Evolutionary conservation across 2,113 vertebrate species (phyloP), one percentile per base, ranked within the genome.

Genomic region (Hyperopisus bebe): DNA sequence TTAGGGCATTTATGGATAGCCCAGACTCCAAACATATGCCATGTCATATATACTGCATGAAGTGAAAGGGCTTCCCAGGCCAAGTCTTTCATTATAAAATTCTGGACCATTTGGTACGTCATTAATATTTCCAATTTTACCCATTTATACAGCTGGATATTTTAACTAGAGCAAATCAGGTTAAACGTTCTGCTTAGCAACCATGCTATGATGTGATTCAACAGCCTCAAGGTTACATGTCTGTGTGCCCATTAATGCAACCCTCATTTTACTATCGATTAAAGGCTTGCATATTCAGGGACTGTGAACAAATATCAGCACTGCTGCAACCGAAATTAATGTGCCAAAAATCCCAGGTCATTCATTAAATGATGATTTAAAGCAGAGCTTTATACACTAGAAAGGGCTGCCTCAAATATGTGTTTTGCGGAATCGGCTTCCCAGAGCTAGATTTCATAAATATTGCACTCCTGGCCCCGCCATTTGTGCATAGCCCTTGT

Each of bases 101-200:
- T 84, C 44, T 24, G 19, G 44, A 47, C 42, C 82, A 84, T 46
- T 84, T 84, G 82, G 82, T 84, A 5, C 44, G 19, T 47, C 82
- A 84, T 84, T 84, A 84, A 84, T 84, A 84, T 84, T 84, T 84
- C 21, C 82, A 84, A 84, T 84, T 84, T 24, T 47, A 84, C 44
- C 82, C 82, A 84, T 84, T 46, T 47, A 84, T 47, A 84, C 82
- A 84, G 19, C 9, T 84, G 82, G 39, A 84, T 84, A n/a, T n/a
- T 84, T 47, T 47, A 44, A 84, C 44, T 47, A 84, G 44, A 84
- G 82, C 82, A 84, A 84, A 84, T 84, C 82, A 21, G 44, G 82
- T 84, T 84, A 47, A 35, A 80, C 6, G 74, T 7, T 5, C 17
- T 80, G 82, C 42, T 84, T 42, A 82, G 77, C 10, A 19, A 47